Evolutionary conservation across 1,140 invertebrate genomes (phyloP).

Genomic region (Trichonephila inaurata): DNA sequence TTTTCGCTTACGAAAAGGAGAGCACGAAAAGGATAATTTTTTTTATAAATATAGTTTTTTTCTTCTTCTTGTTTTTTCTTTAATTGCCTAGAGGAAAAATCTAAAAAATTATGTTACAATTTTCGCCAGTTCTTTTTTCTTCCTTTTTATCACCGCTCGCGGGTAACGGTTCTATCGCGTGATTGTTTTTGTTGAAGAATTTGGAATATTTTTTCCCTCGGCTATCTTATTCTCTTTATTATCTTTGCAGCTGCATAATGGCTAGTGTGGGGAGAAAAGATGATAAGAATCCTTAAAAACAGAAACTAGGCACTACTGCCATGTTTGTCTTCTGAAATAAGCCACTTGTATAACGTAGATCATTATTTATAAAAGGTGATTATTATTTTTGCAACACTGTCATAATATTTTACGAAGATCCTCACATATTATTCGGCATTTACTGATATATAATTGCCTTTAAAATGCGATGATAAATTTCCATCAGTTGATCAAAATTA

Average conservation of each 20-base stretch:
- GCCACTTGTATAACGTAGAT: too few relatives aligned
- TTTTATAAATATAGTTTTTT: constrained; percentile 25
- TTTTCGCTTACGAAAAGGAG: not conserved
- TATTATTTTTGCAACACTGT: too few relatives aligned
- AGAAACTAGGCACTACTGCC: not conserved
- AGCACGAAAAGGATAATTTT: not conserved
- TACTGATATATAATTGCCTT: too few relatives aligned
- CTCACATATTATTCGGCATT: too few relatives aligned
- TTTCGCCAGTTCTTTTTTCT: not conserved
- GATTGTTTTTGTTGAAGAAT: constrained; percentile 33
- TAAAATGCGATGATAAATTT: too few relatives aligned
- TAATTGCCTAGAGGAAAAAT: constrained; percentile 24
- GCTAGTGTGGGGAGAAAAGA: not conserved
- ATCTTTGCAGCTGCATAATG: constrained; percentile 38
- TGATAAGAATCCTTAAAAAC: not conserved
- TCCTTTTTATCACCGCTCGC: constrained; percentile 21
- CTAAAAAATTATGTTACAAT: constrained; percentile 35
- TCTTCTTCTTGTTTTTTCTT: not conserved
- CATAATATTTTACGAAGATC: too few relatives aligned
- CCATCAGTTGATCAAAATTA: too few relatives aligned
- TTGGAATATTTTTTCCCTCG: not conserved
- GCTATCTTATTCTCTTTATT: constrained; percentile 36
- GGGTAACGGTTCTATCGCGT: constrained; percentile 28
- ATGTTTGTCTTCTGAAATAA: not conserved
- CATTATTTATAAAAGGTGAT: too few relatives aligned